Percentiles rank a stretch among this genome's conserved stretches.
phyloP scores from a whole-genome alignment of 2,888 invertebrate species.

The Linyphia triangularis region DNA sequence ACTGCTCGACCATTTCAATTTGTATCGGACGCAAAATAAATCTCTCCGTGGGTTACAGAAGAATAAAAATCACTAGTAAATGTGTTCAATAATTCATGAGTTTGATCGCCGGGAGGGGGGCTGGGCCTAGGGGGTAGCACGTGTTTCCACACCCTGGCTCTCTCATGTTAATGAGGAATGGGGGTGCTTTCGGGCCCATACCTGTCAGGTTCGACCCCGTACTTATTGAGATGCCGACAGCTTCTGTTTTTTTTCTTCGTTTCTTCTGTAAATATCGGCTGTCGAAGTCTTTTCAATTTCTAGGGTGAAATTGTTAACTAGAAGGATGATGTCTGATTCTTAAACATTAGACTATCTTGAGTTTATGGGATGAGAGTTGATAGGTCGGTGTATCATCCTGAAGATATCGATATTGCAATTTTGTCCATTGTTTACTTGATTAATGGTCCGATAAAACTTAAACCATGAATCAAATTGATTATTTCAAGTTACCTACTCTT shows the following conservation, averaged over 20 bases:
- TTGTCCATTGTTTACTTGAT: no score
- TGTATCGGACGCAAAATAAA: slow-evolving; percentile 48
- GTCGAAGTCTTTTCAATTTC: slow-evolving; percentile 38
- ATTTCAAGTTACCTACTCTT: no score
- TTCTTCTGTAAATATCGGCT: slow-evolving; percentile 3
- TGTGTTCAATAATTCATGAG: slow-evolving; percentile 54
- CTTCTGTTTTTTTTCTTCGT: slow-evolving; percentile 1
- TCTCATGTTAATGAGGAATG: slow-evolving; percentile 25
- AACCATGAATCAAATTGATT: no score
- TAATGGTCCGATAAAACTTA: no score
- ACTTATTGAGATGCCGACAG: background rate
- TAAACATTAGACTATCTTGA: background rate
- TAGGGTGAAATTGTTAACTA: slow-evolving; percentile 17
- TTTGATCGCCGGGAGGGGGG: background rate
- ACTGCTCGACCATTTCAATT: slow-evolving; percentile 29
- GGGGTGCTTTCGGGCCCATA: background rate
- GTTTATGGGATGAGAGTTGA: slow-evolving; percentile 19
- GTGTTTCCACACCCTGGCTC: slow-evolving; percentile 58
- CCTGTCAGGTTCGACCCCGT: background rate
- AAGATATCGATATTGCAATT: no score
- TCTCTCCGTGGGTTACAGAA: slow-evolving; percentile 9
- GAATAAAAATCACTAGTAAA: slow-evolving; percentile 2
- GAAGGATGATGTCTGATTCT: slow-evolving; percentile 24
- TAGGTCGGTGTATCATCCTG: no score
- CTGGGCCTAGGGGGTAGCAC: slow-evolving; percentile 39